Conservation (phyloP, 2,797 vertebrate species). For the Limnodromus scolopaceus region DNA sequence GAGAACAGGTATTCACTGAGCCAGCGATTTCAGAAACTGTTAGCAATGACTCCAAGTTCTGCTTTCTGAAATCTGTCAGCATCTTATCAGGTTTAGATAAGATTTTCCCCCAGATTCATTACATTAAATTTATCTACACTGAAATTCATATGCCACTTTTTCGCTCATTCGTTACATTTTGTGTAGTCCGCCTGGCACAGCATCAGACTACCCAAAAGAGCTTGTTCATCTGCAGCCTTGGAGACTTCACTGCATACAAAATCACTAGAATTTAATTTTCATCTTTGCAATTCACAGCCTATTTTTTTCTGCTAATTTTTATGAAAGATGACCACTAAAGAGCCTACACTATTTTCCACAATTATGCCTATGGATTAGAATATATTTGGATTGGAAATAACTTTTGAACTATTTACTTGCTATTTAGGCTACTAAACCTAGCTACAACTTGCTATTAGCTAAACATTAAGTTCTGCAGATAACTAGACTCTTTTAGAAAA, state of each 20-base stretch:
- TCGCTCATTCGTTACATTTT: background rate
- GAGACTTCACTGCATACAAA: background rate
- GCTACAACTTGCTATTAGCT: background rate
- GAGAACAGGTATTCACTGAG: slow-evolving; percentile 22
- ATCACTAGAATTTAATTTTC: background rate
- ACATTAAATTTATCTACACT: background rate
- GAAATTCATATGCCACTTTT: background rate
- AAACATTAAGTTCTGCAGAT: background rate
- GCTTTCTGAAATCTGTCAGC: slow-evolving; percentile 22
- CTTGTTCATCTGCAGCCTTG: slow-evolving; percentile 29
- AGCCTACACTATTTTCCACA: background rate
- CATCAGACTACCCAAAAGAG: background rate
- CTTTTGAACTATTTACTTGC: background rate
- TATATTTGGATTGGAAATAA: background rate
- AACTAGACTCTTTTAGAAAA: background rate
- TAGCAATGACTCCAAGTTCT: background rate
- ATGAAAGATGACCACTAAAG: background rate
- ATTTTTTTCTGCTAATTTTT: slow-evolving; percentile 7
- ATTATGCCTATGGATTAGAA: background rate
- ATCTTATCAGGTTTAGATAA: background rate
- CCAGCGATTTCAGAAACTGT: background rate
- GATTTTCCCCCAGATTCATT: background rate
- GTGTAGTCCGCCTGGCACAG: background rate
- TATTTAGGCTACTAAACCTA: background rate
- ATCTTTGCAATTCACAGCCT: background rate